Conservation (phyloP, 2,888 invertebrate species). For the Agrenia bidenticulata region DNA sequence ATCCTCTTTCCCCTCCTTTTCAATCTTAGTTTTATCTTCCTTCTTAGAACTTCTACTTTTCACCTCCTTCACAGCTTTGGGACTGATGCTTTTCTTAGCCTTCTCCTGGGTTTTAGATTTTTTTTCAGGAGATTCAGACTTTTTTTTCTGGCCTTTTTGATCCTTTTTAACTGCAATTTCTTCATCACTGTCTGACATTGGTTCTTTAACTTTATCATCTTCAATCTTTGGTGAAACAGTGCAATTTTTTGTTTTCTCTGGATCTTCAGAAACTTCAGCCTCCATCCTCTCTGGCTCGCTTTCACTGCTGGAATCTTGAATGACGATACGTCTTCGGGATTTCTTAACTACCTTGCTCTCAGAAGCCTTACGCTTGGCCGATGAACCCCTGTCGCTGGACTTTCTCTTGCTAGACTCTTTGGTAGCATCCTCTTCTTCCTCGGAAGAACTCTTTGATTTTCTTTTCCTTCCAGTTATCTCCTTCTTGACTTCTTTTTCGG, state of each 20-base stretch:
- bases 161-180: not conserved
- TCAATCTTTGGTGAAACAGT: not conserved
- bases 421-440: constrained; percentile 18
- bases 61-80: constrained; percentile 4
- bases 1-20: constrained; percentile 3
- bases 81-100: constrained; percentile 5
- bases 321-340: constrained; percentile 29
- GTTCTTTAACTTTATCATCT: not conserved
- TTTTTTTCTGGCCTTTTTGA: not conserved
- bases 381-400: not conserved
- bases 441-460: constrained; percentile 31
- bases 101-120: not conserved
- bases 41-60: not conserved
- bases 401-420: not conserved
- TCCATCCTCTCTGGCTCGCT: constrained; percentile 22
- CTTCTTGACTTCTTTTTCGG: constrained; percentile 7
- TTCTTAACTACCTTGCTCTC: constrained; percentile 16
- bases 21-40: too few species aligned
- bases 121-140: not conserved
- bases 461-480: constrained; percentile 24
- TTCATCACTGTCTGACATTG: too few species aligned
- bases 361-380: not conserved
- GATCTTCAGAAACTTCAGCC: not conserved
- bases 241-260: not conserved
- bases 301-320: constrained; percentile 32